Evolutionary conservation across 1,140 invertebrate genomes (phyloP).

Genomic region (Spodoptera frugiperda): DNA sequence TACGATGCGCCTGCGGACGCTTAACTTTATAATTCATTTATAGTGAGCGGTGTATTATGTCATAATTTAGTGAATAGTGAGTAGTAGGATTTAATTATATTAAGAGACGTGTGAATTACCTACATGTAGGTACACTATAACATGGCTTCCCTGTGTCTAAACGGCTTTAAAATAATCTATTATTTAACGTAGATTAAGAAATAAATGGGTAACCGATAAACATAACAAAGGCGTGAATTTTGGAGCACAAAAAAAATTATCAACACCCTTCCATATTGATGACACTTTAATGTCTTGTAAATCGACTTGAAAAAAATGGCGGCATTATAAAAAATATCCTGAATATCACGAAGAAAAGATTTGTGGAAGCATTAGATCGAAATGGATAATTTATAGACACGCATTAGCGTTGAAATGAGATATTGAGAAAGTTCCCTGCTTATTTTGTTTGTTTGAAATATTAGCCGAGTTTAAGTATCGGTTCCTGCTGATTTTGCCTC

Average conservation of each 20-base stretch:
- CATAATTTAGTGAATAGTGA: too few species aligned
- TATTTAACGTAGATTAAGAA: neutral
- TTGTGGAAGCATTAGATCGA: slow-evolving; percentile 1
- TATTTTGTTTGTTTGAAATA: slow-evolving; percentile 15
- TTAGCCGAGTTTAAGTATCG: neutral
- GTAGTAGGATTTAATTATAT: too few species aligned
- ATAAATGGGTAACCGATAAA: neutral
- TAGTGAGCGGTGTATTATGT: too few species aligned
- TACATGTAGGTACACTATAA: too few species aligned
- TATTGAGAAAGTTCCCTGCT: slow-evolving; percentile 7
- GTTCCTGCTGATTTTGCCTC: too few species aligned
- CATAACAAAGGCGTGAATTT: neutral
- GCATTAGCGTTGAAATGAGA: slow-evolving; percentile 35
- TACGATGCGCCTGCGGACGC: too few species aligned
- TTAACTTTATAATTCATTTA: too few species aligned
- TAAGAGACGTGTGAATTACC: too few species aligned
- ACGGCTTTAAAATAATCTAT: neutral
- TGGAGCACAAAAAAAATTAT: slow-evolving; percentile 44
- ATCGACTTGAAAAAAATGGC: slow-evolving; percentile 41
- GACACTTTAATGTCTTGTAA: slow-evolving; percentile 51
- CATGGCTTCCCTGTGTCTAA: too few species aligned
- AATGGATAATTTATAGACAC: slow-evolving; percentile 24
- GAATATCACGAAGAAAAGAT: slow-evolving; percentile 26
- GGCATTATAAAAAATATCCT: slow-evolving; percentile 42
- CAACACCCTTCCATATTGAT: slow-evolving; percentile 49